Evolutionary conservation across 2,113 vertebrate species (phyloP).

Genomic region (Python bivittatus): DNA sequence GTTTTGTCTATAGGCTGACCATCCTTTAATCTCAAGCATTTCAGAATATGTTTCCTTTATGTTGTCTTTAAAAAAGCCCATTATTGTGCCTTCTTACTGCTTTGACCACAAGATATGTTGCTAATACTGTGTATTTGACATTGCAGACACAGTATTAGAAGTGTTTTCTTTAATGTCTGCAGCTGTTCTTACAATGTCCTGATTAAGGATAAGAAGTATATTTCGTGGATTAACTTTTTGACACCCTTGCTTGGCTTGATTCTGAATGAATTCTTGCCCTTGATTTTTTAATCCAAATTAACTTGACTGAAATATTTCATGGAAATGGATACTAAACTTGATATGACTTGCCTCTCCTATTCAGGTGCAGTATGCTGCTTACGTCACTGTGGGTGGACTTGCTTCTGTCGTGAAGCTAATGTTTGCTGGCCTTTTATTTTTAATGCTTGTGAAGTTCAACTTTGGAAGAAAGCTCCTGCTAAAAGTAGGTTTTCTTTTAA

Average conservation of each 20-base stretch:
- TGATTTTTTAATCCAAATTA: not conserved
- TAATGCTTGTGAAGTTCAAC: conserved; percentile 86
- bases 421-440: conserved; percentile 89
- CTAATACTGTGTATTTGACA: not conserved
- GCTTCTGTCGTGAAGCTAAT: conserved; percentile 83
- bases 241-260: not conserved
- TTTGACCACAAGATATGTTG: not conserved
- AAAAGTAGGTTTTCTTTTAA: conserved; percentile 80
- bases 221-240: not conserved
- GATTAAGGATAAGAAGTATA: not conserved
- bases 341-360: not conserved
- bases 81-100: not conserved
- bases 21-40: not conserved
- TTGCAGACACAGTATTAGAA: not conserved
- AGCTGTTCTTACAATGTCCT: not conserved
- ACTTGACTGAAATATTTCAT: not conserved
- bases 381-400: conserved; percentile 82
- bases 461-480: conserved; percentile 89
- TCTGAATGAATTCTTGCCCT: not conserved
- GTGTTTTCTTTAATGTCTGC: not conserved
- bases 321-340: not conserved
- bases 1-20: not conserved
- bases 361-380: conserved; percentile 91
- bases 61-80: not conserved
- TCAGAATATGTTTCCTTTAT: not conserved